These are phyloP conservation scores for Carposina sasakii DNA, from an alignment of 1,140 invertebrate genomes.

Conservation along the genomic window DNA sequence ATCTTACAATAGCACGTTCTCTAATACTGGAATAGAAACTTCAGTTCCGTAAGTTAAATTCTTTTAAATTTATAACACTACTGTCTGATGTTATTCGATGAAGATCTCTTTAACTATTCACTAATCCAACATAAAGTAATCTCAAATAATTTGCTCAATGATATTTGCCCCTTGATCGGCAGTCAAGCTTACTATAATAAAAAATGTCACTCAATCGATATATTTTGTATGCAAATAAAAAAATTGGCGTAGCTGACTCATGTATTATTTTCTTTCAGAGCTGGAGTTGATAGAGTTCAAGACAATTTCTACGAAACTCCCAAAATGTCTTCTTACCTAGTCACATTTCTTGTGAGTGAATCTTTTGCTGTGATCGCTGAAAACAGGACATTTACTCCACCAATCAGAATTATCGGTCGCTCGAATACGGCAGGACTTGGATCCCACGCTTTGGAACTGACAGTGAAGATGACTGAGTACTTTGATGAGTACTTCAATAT, in stretches of 20 bases:
- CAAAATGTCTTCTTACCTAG: slow-evolving; percentile 87
- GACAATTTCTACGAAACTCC: slow-evolving; percentile 72
- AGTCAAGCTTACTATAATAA: too few species aligned
- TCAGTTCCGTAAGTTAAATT: slow-evolving; percentile 34
- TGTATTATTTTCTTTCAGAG: slow-evolving; percentile 29
- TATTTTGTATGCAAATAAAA: slow-evolving; percentile 9
- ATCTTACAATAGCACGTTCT: slow-evolving; percentile 69
- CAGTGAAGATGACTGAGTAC: slow-evolving; percentile 57
- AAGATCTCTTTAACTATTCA: too few species aligned
- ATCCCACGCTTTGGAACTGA: slow-evolving; percentile 60
- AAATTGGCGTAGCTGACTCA: too few species aligned
- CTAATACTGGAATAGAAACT: slow-evolving; percentile 38
- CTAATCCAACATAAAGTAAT: too few species aligned
- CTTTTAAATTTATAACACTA: not conserved
- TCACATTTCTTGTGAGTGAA: slow-evolving; percentile 80
- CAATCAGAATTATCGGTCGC: slow-evolving; percentile 67
- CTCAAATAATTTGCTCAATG: too few species aligned
- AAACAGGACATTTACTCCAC: slow-evolving; percentile 38
- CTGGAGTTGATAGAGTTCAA: slow-evolving; percentile 23
- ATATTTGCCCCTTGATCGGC: too few species aligned
- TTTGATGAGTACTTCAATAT: slow-evolving; percentile 61
- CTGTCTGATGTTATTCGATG: too few species aligned
- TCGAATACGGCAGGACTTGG: slow-evolving; percentile 77
- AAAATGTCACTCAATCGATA: too few species aligned
- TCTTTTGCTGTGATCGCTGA: slow-evolving; percentile 50